Evolutionary conservation across 2,888 invertebrate genomes (phyloP), one percentile per base, ranked within the genome.

Genomic region (Drosophila atripex): DNA sequence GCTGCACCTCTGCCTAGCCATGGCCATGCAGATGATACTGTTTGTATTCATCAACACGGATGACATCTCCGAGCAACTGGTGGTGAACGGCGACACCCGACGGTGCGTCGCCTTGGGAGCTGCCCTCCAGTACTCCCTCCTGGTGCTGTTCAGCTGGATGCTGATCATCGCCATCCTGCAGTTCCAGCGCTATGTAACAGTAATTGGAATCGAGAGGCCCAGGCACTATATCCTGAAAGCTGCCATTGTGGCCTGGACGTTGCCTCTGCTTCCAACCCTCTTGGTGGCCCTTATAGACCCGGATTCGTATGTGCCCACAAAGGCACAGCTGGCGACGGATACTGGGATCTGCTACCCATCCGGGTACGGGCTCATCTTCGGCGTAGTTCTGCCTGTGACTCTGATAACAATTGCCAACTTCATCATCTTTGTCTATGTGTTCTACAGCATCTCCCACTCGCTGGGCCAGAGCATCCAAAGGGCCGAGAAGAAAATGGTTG

Each of bases 111-210:
- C 91, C 14, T 90, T 94, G 28, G 95, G 95, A 3, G 93, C 93
- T 11, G 75, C 93, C 9, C 88, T 95, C 32, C 95, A 95, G 84
- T 95, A 95, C 88, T 94, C 94, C 28, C 93, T 95, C 32, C 89
- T 95, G 35, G 93, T 94, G 3, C 93, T 94, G 64, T 95, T 95
- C 80, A 93, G 93, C 80, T 95, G 95, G 95, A 95, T 95, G 95
- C 89, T 95, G 41, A 93, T 95, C 60, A 94, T 94, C 64, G 95
- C 94, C 3, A 91, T 94, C 57, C 90, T 95, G 60, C 95, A 95
- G 86, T 95, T 95, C 88, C 92, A 94, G 56, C 92, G 94, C 54
- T 95, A 95, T 76, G 95, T 95, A 3, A 93, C 93, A 66, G 94
- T 95, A 0, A 91, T 95, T 52, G 94, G 94, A 3, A 80, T 87